Evolutionary conservation across 2,797 vertebrate species (phyloP).

Genomic region (Craterocephalus amniculus): DNA sequence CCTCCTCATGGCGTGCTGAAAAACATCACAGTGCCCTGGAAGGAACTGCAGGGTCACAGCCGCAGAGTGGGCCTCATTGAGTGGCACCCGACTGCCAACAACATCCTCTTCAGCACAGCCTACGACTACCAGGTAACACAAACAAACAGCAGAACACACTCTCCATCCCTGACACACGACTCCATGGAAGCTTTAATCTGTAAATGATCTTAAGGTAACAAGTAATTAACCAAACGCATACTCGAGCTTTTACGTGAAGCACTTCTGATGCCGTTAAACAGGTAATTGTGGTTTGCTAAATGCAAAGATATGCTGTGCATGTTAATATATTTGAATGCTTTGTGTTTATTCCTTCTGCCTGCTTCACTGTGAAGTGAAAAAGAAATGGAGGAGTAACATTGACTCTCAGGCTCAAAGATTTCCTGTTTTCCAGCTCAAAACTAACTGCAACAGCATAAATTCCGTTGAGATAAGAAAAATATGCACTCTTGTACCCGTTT

Average conservation of each 20-base stretch:
- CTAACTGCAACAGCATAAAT: conserved; percentile 19
- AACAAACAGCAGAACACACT: background rate
- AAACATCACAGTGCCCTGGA: conserved; percentile 85
- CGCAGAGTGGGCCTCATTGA: conserved; percentile 91
- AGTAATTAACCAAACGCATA: background rate
- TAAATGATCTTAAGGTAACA: background rate
- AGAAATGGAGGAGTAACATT: background rate
- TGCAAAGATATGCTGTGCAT: background rate
- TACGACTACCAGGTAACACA: conserved; percentile 92
- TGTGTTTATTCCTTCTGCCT: background rate
- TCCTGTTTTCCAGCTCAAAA: conserved; percentile 16
- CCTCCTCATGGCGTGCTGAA: conserved; percentile 84
- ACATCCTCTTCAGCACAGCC: conserved; percentile 90
- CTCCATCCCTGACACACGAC: background rate
- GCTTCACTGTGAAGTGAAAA: background rate
- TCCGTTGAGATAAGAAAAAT: conserved; percentile 40
- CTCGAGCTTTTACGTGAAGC: background rate
- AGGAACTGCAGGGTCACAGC: conserved; percentile 88
- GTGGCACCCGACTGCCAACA: conserved; percentile 92
- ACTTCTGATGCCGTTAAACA: conserved; percentile 25
- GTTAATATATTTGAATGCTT: background rate
- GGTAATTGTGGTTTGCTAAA: background rate
- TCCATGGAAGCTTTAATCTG: background rate
- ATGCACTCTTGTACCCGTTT: conserved; percentile 18
- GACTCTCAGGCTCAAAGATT: conserved; percentile 1